phyloP scores from a whole-genome alignment of 2,113 vertebrate species.

The Oryctolagus cuniculus region DNA sequence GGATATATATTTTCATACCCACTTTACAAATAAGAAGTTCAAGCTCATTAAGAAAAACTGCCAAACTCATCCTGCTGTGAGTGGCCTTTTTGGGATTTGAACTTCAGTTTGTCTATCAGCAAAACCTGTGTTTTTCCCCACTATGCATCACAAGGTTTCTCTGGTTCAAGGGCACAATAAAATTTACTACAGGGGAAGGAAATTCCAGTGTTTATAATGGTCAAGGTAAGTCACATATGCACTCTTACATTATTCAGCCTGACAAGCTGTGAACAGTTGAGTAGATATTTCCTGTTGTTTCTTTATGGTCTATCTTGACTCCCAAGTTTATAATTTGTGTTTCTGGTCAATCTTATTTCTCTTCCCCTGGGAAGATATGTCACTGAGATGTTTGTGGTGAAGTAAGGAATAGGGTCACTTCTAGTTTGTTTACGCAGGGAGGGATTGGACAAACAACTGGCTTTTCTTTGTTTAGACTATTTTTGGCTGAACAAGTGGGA shows the following conservation, averaged over 20 bases:
- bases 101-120: not conserved
- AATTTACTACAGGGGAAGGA: slow-evolving; percentile 58
- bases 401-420: slow-evolving; percentile 1
- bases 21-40: slow-evolving; percentile 3
- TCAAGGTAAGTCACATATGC: slow-evolving; percentile 39
- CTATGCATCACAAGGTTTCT: not conserved
- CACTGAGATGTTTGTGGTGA: not conserved
- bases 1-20: not conserved
- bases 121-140: not conserved
- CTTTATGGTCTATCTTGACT: not conserved
- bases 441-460: not conserved
- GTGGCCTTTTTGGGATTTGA: not conserved
- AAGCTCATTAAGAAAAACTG: not conserved
- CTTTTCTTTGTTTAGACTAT: not conserved
- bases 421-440: not conserved
- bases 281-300: slow-evolving; percentile 58
- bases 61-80: not conserved
- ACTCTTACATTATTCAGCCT: not conserved
- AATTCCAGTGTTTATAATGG: slow-evolving; percentile 67
- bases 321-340: not conserved
- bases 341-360: slow-evolving; percentile 18
- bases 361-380: not conserved
- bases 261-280: slow-evolving; percentile 35
- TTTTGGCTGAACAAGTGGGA: not conserved
- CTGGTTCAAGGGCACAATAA: slow-evolving; percentile 42